Conservation (phyloP, 1,140 invertebrate species). For the Popillia japonica region DNA sequence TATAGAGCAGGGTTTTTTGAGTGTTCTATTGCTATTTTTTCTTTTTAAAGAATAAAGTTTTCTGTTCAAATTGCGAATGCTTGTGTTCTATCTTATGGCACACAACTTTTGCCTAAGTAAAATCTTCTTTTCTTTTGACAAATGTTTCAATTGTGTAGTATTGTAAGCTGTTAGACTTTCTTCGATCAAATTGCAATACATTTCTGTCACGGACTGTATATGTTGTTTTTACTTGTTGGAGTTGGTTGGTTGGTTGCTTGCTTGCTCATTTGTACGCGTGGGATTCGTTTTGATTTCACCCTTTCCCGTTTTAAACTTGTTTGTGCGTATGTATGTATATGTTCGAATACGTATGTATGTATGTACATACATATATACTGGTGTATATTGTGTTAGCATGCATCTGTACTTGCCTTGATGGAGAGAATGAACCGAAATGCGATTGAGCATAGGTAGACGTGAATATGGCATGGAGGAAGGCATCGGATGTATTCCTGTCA, state of each 20-base stretch:
- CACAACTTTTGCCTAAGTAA: too few relatives aligned
- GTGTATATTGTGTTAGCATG: background rate
- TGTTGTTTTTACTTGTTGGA: background rate
- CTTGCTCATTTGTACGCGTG: slow-evolving; percentile 45
- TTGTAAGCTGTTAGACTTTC: too few relatives aligned
- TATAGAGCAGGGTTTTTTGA: too few relatives aligned
- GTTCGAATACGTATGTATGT: too few relatives aligned
- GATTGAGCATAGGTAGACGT: background rate
- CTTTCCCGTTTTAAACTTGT: slow-evolving; percentile 36
- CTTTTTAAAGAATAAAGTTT: too few relatives aligned
- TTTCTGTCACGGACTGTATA: too few relatives aligned
- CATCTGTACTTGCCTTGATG: background rate
- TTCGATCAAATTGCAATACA: too few relatives aligned
- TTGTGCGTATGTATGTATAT: background rate
- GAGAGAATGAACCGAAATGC: background rate
- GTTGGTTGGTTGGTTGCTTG: background rate
- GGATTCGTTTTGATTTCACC: slow-evolving; percentile 50
- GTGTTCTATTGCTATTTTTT: too few relatives aligned
- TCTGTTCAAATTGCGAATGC: too few relatives aligned
- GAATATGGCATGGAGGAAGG: slow-evolving; percentile 2
- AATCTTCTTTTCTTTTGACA: too few relatives aligned
- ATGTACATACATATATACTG: background rate
- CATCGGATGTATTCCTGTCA: slow-evolving; percentile 27
- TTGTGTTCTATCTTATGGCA: too few relatives aligned
- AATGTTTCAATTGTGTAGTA: too few relatives aligned